Percentiles rank a stretch among this genome's conserved stretches.
Conservation (phyloP, 2,888 invertebrate genomes). For the Agrotis clavis region DNA sequence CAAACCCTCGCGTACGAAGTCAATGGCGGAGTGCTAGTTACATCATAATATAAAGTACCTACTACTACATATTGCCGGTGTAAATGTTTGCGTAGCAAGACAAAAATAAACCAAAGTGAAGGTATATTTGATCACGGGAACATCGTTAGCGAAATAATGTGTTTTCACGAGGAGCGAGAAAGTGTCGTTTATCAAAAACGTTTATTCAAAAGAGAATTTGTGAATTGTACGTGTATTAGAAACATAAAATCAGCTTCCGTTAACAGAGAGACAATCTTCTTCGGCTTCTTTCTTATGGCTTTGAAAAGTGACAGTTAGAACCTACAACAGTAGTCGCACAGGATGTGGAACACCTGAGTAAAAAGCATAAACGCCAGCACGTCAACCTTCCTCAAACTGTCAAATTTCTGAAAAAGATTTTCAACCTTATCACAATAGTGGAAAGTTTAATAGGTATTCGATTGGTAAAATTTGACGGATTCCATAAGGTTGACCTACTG, state of each 20-base stretch:
- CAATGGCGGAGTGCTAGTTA: too few relatives aligned
- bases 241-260: background rate
- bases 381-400: too few relatives aligned
- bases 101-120: conserved; percentile 26
- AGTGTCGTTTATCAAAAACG: background rate
- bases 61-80: background rate
- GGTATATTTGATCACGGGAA: conserved; percentile 26
- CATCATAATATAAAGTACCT: background rate
- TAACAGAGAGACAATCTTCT: background rate
- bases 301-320: background rate
- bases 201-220: background rate
- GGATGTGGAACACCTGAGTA: too few relatives aligned
- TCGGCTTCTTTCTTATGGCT: too few relatives aligned
- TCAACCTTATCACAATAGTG: too few relatives aligned
- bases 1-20: too few relatives aligned
- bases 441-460: too few relatives aligned
- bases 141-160: conserved; percentile 29
- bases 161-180: background rate
- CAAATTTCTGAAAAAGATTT: too few relatives aligned
- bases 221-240: background rate
- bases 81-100: conserved; percentile 16
- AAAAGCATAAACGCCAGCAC: too few relatives aligned
- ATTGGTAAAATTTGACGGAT: too few relatives aligned
- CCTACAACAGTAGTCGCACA: too few relatives aligned
- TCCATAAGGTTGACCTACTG: too few relatives aligned